Evolutionary conservation across 2,797 vertebrate species (phyloP).

Genomic region (Muscicapa striata): DNA sequence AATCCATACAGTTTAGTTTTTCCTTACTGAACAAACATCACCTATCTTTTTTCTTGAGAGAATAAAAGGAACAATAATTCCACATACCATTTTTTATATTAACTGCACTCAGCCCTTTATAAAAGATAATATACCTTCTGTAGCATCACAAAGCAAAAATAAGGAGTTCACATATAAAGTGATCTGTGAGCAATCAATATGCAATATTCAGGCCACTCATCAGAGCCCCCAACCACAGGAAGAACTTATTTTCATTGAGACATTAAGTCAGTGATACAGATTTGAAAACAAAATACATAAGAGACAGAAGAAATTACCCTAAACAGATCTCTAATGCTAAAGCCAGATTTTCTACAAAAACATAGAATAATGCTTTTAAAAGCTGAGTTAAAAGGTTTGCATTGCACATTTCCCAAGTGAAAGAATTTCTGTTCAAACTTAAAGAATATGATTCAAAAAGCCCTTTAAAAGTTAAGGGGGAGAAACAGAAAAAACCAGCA

Average conservation of each 20-base stretch:
- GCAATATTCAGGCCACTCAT: background rate
- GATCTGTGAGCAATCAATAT: background rate
- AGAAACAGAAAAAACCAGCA: background rate
- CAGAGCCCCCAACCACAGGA: background rate
- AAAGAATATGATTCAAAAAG: background rate
- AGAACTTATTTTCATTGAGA: background rate
- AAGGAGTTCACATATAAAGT: background rate
- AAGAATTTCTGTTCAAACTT: background rate
- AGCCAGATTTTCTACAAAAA: background rate
- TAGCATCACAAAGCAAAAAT: background rate
- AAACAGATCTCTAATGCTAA: background rate
- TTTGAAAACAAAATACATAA: background rate
- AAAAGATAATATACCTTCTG: constrained; percentile 12
- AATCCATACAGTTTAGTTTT: background rate
- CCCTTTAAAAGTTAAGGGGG: background rate
- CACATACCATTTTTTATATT: background rate
- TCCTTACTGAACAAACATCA: background rate
- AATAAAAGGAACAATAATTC: background rate
- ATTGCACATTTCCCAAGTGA: background rate
- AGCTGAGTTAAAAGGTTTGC: background rate
- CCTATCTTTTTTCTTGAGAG: background rate
- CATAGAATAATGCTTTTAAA: background rate
- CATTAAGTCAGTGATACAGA: background rate
- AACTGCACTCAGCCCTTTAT: background rate
- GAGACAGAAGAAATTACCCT: background rate